phyloP scores from a whole-genome alignment of 2,113 vertebrate genomes.

The rabbit (Oryctolagus cuniculus) region DNA sequence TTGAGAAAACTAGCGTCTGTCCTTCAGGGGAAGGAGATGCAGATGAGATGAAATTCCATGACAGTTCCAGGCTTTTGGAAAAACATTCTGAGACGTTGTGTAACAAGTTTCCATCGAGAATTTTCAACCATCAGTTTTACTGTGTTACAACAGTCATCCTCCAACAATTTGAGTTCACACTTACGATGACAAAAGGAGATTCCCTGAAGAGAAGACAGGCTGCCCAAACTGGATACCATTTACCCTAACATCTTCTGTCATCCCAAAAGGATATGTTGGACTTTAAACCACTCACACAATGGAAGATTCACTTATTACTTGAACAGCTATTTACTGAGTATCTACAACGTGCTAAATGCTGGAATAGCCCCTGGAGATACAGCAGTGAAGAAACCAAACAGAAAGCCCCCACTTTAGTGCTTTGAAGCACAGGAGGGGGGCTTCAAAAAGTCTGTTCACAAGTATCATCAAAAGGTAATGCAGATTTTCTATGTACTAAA shows the following conservation, averaged over 20 bases:
- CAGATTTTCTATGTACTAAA: too few relatives aligned
- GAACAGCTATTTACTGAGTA: background rate
- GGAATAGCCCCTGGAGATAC: background rate
- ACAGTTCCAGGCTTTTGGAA: background rate
- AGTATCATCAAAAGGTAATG: too few relatives aligned
- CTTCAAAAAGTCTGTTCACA: too few relatives aligned
- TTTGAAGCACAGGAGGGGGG: too few relatives aligned
- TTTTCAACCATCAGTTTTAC: constrained; percentile 18
- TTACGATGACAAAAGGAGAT: background rate
- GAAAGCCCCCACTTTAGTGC: background rate
- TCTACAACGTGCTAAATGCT: background rate
- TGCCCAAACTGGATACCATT: background rate
- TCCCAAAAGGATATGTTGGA: background rate
- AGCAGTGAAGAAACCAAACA: background rate
- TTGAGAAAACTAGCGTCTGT: constrained; percentile 45
- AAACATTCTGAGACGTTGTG: background rate
- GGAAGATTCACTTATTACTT: background rate
- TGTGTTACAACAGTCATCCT: background rate
- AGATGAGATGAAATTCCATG: constrained; percentile 17
- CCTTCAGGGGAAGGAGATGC: background rate
- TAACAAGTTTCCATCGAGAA: background rate
- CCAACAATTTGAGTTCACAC: background rate
- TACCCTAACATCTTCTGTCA: background rate
- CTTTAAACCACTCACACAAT: background rate
- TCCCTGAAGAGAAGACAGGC: background rate